phyloP scores from a whole-genome alignment of 2,797 vertebrate species.

The Menidia menidia region DNA sequence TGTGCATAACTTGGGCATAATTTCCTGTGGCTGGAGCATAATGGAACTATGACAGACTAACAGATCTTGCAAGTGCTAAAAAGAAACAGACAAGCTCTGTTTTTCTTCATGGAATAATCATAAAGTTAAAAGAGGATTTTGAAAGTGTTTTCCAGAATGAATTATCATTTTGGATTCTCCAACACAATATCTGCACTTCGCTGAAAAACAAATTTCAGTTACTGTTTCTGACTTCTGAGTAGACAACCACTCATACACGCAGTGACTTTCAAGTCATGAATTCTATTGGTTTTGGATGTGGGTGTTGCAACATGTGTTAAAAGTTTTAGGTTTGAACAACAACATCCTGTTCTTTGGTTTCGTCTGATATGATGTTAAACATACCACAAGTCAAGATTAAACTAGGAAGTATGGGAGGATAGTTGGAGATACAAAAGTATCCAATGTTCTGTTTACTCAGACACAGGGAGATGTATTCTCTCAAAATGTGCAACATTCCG shows the following conservation, averaged over 20 bases:
- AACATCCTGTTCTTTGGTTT: constrained; percentile 45
- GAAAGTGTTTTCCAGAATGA: constrained; percentile 2
- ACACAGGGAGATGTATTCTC: constrained; percentile 21
- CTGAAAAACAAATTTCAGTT: constrained; percentile 4
- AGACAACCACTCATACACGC: background rate
- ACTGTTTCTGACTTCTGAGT: constrained; percentile 8
- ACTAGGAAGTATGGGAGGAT: constrained; percentile 25
- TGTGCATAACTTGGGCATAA: background rate
- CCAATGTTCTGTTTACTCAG: constrained; percentile 29
- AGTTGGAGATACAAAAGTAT: constrained; percentile 2
- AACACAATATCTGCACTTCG: background rate
- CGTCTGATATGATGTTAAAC: constrained; percentile 44
- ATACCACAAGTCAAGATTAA: constrained; percentile 36
- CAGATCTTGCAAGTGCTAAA: background rate
- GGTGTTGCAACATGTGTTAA: constrained; percentile 59
- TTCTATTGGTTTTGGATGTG: constrained; percentile 37
- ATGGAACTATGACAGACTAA: background rate
- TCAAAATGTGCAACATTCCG: background rate
- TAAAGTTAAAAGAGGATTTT: background rate
- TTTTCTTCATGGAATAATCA: background rate
- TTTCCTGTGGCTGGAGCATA: background rate
- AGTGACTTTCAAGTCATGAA: constrained; percentile 36
- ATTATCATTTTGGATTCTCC: background rate
- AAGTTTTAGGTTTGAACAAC: constrained; percentile 45
- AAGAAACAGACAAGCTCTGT: background rate